Evolutionary conservation across 2,888 invertebrate species (phyloP), one percentile per base, ranked within the genome.

Genomic region (Dione vanillae): DNA sequence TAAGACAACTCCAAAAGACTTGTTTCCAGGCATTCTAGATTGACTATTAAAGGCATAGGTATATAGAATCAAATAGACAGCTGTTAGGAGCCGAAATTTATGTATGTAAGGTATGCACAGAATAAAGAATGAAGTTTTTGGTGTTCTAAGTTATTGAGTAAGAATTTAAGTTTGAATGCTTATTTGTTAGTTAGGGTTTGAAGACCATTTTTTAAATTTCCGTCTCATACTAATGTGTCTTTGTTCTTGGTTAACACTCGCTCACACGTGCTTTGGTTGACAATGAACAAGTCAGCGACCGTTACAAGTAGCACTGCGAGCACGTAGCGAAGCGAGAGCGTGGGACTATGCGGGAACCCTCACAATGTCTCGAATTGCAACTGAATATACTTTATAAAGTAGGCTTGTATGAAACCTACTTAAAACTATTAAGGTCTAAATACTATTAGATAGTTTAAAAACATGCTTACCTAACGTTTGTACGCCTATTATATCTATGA

Each of bases 221-320:
- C 74, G 65, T 67, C 67, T 43, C 70, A 67, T 61, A 65, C 54
- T 74, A 72, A 74, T 71, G 67, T 27, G 65, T 59, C 72, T 74
- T 74, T 74, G 72, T 74, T 74, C 72, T 74, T 52, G 58, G 66
- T 61, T 70, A 67, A 70, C 78, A 77, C 80, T 79, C 77, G 77
- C 78, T 80, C 80, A 85, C 91, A 90, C 90, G 89, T 90, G 90
- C 86, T 85, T 79, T 78, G 84, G 82, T 88, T 83, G 83, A 83
- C 85, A 85, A 86, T 85, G 82, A 78, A 79, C 79, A 78, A 79
- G 78, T 78, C 80, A 77, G 80, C 79, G 75, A 80, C 81, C 80
- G 77, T 78, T 74, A 73, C 74, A 71, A 76, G 76, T 76, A 75
- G 72, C 69, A 70, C 74, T 70, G 72, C 69, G 74, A 71, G 69